Base-by-base conservation (phyloP, 2,888 invertebrate genomes). In the Epiblema foenella region DNA sequence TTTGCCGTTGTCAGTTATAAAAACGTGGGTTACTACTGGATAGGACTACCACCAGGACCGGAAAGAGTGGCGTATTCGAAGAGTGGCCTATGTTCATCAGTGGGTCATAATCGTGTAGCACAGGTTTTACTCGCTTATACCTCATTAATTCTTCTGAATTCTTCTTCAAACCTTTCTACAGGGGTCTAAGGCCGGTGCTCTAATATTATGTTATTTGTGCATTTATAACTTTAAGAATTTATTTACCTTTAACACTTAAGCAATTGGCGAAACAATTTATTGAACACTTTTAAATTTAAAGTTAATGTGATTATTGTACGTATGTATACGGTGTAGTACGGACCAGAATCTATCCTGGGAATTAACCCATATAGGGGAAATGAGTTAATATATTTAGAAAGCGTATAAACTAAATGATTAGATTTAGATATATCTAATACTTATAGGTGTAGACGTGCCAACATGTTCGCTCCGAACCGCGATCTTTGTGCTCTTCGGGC, bases 231-330 rank as follows among this genome's bases (percentile, higher is more conserved):
- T 52, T 42, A 37, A 20, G 10, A 60, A 52, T 10, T 4, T 54
- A 52, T 10, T 4, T 54, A 64, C 18, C 12, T 7, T 39, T 64
- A 39, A 64, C 4, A 15, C 20, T 39, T 64, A 64, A 64, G n/a
- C 37, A 52, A 52, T 63, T 63, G 37, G 51, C 37, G 8, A 51
- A 54, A 20, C 24, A 46, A 37, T 37, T 33, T 56, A 20, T 56
- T 69, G 68, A 69, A 69, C 49, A 69, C 68, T 57, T 60, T 68
- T n/a, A 9, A 63, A 57, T 46, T 56, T 63, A 18, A 63, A 49
- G 49, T 29, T 12, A 29, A 42, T 42, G 8, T 59, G 20, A 17
- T 8, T 29, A 49, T 39, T 60, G n/a, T 54, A 37, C n/a, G 46
- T 33, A 49, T 37, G 20, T 20, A 24, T 49, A 37, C n/a, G 18